Base-by-base conservation (phyloP, 2,888 invertebrate species). In the Drosophila yooni region DNA sequence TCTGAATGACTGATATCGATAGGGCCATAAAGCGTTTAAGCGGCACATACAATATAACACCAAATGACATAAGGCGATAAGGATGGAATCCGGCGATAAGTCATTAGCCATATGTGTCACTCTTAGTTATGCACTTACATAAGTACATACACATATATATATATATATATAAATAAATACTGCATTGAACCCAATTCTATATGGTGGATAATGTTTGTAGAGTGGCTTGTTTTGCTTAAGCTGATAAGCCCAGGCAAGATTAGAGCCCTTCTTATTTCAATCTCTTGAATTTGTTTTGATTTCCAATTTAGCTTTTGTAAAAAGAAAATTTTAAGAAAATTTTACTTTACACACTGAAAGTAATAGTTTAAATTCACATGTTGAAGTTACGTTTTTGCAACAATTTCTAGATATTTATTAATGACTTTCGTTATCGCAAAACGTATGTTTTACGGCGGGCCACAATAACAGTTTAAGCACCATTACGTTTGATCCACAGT, bases 11-110 rank as follows among this genome's bases (percentile, higher is more conserved):
- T 67, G 59, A 70, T 87, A 79, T 70, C 63, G 61, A 43, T 61
- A 48, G 70, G 63, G 57, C 25, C 67, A 78, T 84, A 85, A 89
- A 89, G 53, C 74, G 73, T 70, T 87, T 81, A 69, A 60, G 59
- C 50, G 62, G 57, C 61, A 57, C 73, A 81, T 64, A 46, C 46
- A 46, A 46, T 46, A 63, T 51, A 61, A 69, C 46, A 53, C 40
- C 21, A 33, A 64, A 40, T 66, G 48, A 71, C 62, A 74, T 69
- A 66, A 64, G 38, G 33, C 36, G 78, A 81, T 74, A 81, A 70
- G 76, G 34, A 34, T 21, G 27, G 29, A 40, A 54, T 29, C 38
- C 7, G 36, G 15, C 46, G 53, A 75, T 58, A 65, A 52, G 43
- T 71, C 54, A 33, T 59, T 46, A 50, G 57, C 36, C 33, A 52